phyloP scores from a whole-genome alignment of 2,888 invertebrate species.

The Hartigia nigra region DNA sequence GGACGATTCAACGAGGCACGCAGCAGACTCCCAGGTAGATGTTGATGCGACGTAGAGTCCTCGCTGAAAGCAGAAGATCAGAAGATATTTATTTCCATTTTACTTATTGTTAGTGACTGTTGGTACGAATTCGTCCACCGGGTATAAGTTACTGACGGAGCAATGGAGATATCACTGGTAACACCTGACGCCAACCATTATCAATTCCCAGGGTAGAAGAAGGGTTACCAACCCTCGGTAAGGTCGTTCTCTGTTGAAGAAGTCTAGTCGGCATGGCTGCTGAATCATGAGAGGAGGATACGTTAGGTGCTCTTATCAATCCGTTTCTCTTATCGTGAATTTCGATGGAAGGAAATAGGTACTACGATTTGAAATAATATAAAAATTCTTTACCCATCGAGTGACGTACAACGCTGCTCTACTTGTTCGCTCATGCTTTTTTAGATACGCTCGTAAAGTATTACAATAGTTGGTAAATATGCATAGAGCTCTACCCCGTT shows the following conservation, averaged over 20 bases:
- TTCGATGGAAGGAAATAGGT: not conserved
- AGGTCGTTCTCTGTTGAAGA: not conserved
- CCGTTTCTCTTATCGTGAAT: not conserved
- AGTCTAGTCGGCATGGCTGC: not conserved
- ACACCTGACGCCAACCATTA: too few species aligned
- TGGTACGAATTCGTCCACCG: not conserved
- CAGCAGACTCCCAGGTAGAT: conserved; percentile 51
- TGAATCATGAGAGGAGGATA: too few species aligned
- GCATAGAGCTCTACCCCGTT: not conserved
- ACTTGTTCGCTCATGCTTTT: not conserved
- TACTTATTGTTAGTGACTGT: not conserved
- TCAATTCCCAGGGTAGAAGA: too few species aligned
- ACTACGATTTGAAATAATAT: not conserved
- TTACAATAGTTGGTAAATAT: not conserved
- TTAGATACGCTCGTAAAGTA: not conserved
- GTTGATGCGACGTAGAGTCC: conserved; percentile 51
- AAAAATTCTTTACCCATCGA: not conserved
- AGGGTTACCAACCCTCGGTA: not conserved
- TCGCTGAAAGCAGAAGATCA: conserved; percentile 45
- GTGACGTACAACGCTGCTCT: not conserved
- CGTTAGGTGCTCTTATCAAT: too few species aligned
- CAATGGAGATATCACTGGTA: not conserved
- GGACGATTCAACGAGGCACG: conserved; percentile 49
- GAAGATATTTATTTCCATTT: not conserved
- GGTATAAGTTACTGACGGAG: not conserved